Percentiles rank a stretch among this genome's conserved stretches.
phyloP scores from a whole-genome alignment of 2,113 vertebrate genomes.

The Pachycephala philippinensis region DNA sequence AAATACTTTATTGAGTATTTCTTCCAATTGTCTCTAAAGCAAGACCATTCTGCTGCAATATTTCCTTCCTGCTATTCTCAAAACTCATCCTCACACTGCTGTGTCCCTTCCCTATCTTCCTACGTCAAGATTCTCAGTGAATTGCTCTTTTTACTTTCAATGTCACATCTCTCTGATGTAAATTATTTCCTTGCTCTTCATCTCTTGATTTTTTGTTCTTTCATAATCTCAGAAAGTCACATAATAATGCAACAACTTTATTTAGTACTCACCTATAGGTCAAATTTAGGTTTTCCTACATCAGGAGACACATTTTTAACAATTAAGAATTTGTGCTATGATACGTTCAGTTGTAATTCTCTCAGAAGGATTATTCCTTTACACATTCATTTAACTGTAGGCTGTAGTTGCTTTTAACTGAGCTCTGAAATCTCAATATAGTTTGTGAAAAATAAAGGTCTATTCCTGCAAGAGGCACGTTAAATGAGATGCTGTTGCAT shows the following conservation, averaged over 20 bases:
- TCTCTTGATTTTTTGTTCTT: neutral
- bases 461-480: neutral
- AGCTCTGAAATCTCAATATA: neutral
- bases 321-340: neutral
- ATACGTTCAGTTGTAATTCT: neutral
- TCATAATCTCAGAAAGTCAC: neutral
- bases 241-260: neutral
- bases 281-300: neutral
- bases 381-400: neutral
- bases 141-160: neutral
- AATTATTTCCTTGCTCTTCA: neutral
- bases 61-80: neutral
- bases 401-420: neutral
- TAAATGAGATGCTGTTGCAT: neutral
- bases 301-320: neutral
- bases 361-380: conserved; percentile 24
- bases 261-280: neutral
- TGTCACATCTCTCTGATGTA: neutral
- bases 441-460: neutral
- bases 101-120: neutral
- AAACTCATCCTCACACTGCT: neutral
- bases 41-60: neutral
- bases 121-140: neutral
- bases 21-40: neutral
- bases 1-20: neutral